Evolutionary conservation across 2,888 invertebrate species (phyloP).

Genomic region (Pammene aurita): DNA sequence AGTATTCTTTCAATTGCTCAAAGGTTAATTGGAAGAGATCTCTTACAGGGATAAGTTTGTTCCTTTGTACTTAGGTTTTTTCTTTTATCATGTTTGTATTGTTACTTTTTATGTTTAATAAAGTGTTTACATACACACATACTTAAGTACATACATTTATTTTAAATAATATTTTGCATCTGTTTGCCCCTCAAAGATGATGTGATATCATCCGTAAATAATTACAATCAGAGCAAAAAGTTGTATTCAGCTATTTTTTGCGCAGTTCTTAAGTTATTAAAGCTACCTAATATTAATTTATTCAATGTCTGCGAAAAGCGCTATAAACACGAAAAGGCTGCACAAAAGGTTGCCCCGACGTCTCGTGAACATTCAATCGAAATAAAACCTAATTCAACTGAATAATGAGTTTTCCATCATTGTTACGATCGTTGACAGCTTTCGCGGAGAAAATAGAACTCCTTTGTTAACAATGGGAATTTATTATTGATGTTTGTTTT

Average conservation of each 20-base stretch:
- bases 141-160: no score
- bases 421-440: conserved; percentile 55
- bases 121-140: no score
- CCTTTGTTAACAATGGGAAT: conserved; percentile 40
- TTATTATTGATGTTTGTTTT: conserved; percentile 37
- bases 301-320: not conserved
- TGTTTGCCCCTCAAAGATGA: not conserved
- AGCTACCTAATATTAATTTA: conserved; percentile 16
- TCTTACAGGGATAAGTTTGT: no score
- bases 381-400: conserved; percentile 47
- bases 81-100: no score
- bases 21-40: no score
- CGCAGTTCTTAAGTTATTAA: conserved; percentile 24
- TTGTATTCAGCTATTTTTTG: conserved; percentile 25
- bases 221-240: conserved; percentile 9
- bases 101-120: no score
- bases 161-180: not conserved
- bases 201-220: conserved; percentile 1
- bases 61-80: no score
- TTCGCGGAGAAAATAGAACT: conserved; percentile 46
- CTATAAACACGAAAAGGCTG: conserved; percentile 15
- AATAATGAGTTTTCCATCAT: conserved; percentile 57
- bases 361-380: conserved; percentile 38
- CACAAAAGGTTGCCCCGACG: conserved; percentile 30
- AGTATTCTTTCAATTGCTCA: no score